A percentile compares a stretch with the other conserved stretches of the same genome.
Conservation (phyloP, 2,888 invertebrate species). For the Xanthorhoe spadicearia region DNA sequence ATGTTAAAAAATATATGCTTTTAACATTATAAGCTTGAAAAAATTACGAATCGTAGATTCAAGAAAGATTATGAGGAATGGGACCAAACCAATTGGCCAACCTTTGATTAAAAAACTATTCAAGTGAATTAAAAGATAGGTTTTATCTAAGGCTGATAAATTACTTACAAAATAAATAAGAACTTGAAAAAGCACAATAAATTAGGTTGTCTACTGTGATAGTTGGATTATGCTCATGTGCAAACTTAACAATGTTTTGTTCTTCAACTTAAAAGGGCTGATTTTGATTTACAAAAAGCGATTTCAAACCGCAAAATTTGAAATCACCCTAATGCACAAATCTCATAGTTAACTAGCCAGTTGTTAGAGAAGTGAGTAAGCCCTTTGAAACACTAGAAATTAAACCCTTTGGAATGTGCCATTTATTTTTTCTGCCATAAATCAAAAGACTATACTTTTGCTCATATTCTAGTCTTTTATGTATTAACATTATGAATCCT, state of each 20-base stretch:
- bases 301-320: no score
- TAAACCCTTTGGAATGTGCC: slow-evolving; percentile 62
- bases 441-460: slow-evolving; percentile 71
- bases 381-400: slow-evolving; percentile 2
- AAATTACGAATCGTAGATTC: slow-evolving; percentile 63
- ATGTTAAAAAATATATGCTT: slow-evolving; percentile 12
- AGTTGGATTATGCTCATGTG: slow-evolving; percentile 67
- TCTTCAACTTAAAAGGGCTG: neutral
- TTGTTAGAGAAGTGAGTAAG: neutral
- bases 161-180: slow-evolving; percentile 26
- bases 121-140: slow-evolving; percentile 14
- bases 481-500: slow-evolving; percentile 43
- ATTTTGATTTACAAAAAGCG: neutral
- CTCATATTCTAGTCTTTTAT: slow-evolving; percentile 83
- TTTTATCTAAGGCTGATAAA: slow-evolving; percentile 36
- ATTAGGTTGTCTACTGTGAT: slow-evolving; percentile 71
- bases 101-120: neutral
- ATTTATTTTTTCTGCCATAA: slow-evolving; percentile 72
- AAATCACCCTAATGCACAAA: neutral
- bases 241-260: slow-evolving; percentile 51
- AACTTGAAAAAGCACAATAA: slow-evolving; percentile 67
- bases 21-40: slow-evolving; percentile 10
- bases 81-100: slow-evolving; percentile 55
- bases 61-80: slow-evolving; percentile 44
- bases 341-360: neutral